A percentile compares a stretch with the other conserved stretches of the same genome.
Evolutionary conservation across 2,113 vertebrate species (phyloP).

Genomic region (Athene noctua): DNA sequence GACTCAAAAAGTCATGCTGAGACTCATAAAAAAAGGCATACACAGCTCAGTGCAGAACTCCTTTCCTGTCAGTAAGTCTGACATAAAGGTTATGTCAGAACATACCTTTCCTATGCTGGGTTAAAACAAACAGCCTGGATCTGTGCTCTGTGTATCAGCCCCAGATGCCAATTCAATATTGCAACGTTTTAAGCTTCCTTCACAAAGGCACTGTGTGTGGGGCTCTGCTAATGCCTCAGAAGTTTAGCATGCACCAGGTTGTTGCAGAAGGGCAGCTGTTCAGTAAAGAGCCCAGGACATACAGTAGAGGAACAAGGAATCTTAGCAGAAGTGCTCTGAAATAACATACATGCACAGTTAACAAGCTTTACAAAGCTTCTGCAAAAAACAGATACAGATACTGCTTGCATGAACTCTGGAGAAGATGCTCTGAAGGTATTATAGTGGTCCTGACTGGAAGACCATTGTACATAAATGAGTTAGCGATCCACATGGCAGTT

Average conservation of each 20-base stretch:
- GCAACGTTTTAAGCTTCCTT: background rate
- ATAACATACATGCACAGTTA: background rate
- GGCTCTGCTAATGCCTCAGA: background rate
- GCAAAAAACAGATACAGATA: background rate
- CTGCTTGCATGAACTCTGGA: background rate
- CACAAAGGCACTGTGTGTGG: background rate
- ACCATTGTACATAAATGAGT: background rate
- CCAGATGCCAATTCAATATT: background rate
- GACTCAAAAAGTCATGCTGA: background rate
- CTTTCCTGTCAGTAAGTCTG: background rate
- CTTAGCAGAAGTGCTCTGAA: background rate
- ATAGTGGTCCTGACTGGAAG: background rate
- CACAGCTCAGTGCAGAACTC: background rate
- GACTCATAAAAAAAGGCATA: background rate
- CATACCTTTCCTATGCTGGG: background rate
- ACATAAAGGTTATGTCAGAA: background rate
- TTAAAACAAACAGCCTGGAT: background rate
- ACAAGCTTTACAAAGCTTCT: background rate
- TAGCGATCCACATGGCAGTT: background rate
- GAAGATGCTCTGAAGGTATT: background rate
- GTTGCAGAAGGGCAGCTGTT: background rate
- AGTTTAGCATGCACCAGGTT: background rate
- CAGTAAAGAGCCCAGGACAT: background rate
- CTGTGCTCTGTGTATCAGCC: background rate
- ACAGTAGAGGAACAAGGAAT: background rate